phyloP scores from a whole-genome alignment of 2,888 invertebrate genomes.

The Allygus modestus region DNA sequence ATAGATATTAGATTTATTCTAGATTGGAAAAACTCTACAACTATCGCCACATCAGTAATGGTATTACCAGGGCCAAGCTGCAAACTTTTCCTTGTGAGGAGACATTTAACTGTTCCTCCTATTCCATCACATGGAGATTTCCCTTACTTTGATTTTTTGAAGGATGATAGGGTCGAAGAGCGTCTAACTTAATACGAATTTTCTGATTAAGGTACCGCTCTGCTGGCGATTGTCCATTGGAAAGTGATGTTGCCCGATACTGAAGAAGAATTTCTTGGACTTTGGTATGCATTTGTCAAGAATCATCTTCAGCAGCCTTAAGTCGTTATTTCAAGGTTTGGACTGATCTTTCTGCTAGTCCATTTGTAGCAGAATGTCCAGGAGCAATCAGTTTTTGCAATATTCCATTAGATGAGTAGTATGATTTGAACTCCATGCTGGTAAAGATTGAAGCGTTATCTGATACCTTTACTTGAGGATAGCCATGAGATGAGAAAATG shows the following conservation, averaged over 20 bases:
- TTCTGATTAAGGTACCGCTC: not conserved
- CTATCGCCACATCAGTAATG: no score
- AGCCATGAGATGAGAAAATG: conserved; percentile 63
- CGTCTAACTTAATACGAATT: no score
- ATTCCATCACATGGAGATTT: no score
- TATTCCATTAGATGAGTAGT: conserved; percentile 57
- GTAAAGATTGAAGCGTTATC: conserved; percentile 67
- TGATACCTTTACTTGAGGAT: conserved; percentile 62
- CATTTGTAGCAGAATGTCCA: conserved; percentile 65
- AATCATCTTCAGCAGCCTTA: conserved; percentile 56
- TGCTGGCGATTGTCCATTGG: not conserved
- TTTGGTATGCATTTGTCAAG: not conserved
- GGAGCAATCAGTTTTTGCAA: conserved; percentile 63
- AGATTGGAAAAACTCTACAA: no score
- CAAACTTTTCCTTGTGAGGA: no score
- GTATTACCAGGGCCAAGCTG: no score
- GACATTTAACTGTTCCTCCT: no score
- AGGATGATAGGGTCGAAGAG: not conserved
- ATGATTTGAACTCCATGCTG: conserved; percentile 58
- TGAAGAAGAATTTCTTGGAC: not conserved
- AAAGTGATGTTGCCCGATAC: conserved; percentile 6
- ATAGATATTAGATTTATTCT: no score
- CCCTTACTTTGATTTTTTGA: not conserved
- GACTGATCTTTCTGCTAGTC: conserved; percentile 67
- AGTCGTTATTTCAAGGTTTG: conserved; percentile 64